Base-by-base conservation (phyloP, 2,113 vertebrate species). In the Chaenogobius annularis region DNA sequence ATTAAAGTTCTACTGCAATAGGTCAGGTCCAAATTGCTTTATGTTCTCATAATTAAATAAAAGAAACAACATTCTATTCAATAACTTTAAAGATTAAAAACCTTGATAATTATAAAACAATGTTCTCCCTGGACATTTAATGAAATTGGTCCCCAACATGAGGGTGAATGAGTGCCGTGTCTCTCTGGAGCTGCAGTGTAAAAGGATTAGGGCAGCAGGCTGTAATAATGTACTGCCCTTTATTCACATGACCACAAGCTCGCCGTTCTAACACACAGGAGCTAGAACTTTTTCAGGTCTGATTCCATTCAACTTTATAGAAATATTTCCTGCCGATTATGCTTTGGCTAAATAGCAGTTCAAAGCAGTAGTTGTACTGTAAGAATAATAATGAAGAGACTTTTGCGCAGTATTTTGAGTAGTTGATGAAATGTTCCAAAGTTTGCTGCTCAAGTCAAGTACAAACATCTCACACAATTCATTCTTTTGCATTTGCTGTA, bases 121-220 rank as follows among this genome's bases (percentile, higher is more conserved):
- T 40, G 37, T 40, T 40, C 8, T 7, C 37, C 37, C 6, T 9
- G 1, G 37, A 40, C 37, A 6, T 22, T 72, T 77, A 85, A 82
- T 83, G 63, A 77, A 89, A 77, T 75, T 87, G 70, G 54, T 48
- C 12, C 0, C 47, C 69, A 70, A 65, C 17, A 19, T 64, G 66
- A 55, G 76, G 40, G 69, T 86, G 81, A 86, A 90, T 88, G 81
- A 83, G 79, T 22, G 55, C 82, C 66, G 81, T 86, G 85, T 87
- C 76, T 86, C 84, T 87, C 76, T 81, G 67, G 8, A 47, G n/a
- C 78, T 43, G 77, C 76, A 50, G 75, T 78, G 81, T 91, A 89
- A 93, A 88, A 88, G 89, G 92, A 92, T 93, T 94, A 93, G 63
- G 78, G 84, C 86, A 85, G 40, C 81, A 79, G 85, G 78, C 87